phyloP scores from a whole-genome alignment of 2,797 vertebrate species.

The Sphenodon punctatus region DNA sequence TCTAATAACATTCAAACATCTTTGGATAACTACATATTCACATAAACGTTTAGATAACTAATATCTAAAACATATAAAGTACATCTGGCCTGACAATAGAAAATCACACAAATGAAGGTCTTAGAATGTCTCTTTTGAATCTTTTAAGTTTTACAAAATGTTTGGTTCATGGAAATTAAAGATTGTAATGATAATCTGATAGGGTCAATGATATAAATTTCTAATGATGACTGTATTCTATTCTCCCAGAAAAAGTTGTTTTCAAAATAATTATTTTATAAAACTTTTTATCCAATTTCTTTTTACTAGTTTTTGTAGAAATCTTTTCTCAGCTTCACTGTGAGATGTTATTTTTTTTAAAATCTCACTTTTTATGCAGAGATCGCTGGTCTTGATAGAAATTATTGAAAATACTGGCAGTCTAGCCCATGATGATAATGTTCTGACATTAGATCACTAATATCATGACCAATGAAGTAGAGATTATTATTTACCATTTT shows the following conservation, averaged over 20 bases:
- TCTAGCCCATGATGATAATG: not conserved
- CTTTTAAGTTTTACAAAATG: too few species aligned
- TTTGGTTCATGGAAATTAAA: too few species aligned
- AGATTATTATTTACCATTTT: too few species aligned
- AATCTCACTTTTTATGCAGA: not conserved
- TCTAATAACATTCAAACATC: not conserved
- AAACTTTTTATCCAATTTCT: too few species aligned
- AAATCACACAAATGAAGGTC: too few species aligned
- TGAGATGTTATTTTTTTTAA: not conserved
- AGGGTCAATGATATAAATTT: too few species aligned
- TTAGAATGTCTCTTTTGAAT: too few species aligned
- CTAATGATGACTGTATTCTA: too few species aligned
- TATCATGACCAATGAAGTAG: rapidly evolving
- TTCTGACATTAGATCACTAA: not conserved
- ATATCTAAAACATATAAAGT: not conserved
- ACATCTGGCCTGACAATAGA: not conserved
- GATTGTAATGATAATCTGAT: too few species aligned
- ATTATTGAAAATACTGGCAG: not conserved
- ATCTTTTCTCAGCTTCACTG: not conserved
- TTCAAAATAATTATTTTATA: too few species aligned
- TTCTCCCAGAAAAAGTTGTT: too few species aligned
- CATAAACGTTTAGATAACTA: not conserved
- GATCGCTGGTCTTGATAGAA: not conserved
- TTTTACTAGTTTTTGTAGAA: not conserved
- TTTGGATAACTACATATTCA: not conserved